A percentile compares a stretch with the other conserved stretches of the same genome.
These are phyloP conservation scores for Drosophila nigricruria DNA, from an alignment of 2,888 invertebrate genomes.

Conservation along the genomic window DNA sequence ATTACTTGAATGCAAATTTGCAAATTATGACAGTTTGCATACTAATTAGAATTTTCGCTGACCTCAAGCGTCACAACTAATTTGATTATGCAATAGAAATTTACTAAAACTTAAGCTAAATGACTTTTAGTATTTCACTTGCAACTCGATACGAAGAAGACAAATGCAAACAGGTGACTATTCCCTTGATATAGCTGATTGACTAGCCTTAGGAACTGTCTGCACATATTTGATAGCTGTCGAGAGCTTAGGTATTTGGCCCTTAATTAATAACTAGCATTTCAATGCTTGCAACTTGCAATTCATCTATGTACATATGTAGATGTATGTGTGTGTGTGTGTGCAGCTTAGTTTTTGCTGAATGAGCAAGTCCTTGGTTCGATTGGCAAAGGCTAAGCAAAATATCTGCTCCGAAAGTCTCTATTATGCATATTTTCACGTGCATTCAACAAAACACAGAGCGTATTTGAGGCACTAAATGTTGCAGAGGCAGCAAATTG, in stretches of 20 bases:
- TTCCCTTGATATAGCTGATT: neutral
- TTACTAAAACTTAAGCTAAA: conserved; percentile 14
- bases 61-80: conserved; percentile 51
- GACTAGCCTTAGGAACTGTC: neutral
- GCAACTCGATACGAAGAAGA: neutral
- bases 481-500: conserved; percentile 30
- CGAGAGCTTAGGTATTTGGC: neutral
- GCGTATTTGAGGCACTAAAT: neutral
- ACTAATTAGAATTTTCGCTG: conserved; percentile 57
- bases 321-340: neutral
- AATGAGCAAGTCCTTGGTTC: conserved; percentile 7
- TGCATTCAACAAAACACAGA: conserved; percentile 3
- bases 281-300: conserved; percentile 21
- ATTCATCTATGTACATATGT: conserved; percentile 7
- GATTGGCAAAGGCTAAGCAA: conserved; percentile 5
- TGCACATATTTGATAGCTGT: too few species aligned
- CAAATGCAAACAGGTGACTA: neutral
- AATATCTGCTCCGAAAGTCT: neutral
- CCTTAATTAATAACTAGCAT: conserved; percentile 41
- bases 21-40: conserved; percentile 69
- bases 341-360: conserved; percentile 20
- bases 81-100: conserved; percentile 44
- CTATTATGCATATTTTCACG: conserved; percentile 31
- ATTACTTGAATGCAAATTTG: conserved; percentile 76
- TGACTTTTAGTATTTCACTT: neutral